Evolutionary conservation across 2,797 vertebrate species (phyloP).

Genomic region (Bradypus variegatus): DNA sequence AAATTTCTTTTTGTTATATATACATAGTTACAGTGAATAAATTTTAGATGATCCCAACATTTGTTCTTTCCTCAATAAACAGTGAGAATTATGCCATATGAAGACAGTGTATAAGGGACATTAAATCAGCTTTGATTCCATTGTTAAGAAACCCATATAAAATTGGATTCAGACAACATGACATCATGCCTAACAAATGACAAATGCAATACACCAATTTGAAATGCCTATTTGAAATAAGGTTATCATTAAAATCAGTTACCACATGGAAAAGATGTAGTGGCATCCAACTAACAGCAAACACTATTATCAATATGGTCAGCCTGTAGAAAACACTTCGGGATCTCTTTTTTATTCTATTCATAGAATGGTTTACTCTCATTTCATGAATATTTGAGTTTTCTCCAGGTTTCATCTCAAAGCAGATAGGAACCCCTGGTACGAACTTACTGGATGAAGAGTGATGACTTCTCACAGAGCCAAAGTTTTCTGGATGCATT

Average conservation of each 20-base stretch:
- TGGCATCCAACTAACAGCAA: constrained; percentile 84
- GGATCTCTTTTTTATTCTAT: constrained; percentile 76
- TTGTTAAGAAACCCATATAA: constrained; percentile 84
- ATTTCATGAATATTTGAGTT: constrained; percentile 68
- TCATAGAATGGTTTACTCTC: constrained; percentile 69
- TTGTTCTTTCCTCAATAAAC: constrained; percentile 46
- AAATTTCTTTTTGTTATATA: constrained; percentile 25
- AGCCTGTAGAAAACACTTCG: constrained; percentile 79
- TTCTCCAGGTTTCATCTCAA: constrained; percentile 79
- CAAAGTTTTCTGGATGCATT: constrained; percentile 64
- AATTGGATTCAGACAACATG: constrained; percentile 83
- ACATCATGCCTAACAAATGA: constrained; percentile 82
- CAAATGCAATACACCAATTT: constrained; percentile 83
- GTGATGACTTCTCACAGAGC: constrained; percentile 69
- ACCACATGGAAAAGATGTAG: constrained; percentile 83
- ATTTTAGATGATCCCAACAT: not conserved
- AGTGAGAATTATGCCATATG: constrained; percentile 70
- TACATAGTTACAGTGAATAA: constrained; percentile 10
- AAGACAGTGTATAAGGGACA: constrained; percentile 76
- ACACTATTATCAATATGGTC: constrained; percentile 79
- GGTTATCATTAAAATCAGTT: constrained; percentile 80
- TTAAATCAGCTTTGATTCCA: constrained; percentile 80
- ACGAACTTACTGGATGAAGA: constrained; percentile 73
- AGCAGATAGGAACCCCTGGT: constrained; percentile 80
- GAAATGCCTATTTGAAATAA: constrained; percentile 84